These are phyloP conservation scores for Odontesthes bonariensis DNA, from an alignment of 2,113 vertebrate species.

Conservation along the genomic window DNA sequence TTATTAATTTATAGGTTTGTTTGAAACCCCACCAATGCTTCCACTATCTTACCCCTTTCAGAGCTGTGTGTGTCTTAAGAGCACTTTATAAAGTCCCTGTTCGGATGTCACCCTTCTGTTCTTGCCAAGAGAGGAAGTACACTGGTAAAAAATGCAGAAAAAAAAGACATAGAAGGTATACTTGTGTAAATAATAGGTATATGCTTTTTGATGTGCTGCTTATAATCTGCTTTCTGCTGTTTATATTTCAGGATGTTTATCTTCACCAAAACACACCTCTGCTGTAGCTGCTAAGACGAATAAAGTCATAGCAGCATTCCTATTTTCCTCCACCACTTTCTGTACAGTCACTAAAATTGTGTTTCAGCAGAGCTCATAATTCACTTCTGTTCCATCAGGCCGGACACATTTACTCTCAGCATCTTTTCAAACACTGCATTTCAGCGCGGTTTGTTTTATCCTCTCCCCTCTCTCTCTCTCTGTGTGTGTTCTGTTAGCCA, in stretches of 20 bases:
- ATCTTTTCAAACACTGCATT: slow-evolving; percentile 32
- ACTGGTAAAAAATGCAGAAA: slow-evolving; percentile 43
- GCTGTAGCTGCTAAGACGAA: slow-evolving; percentile 33
- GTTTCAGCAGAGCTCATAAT: slow-evolving; percentile 36
- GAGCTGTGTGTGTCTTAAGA: slow-evolving; percentile 65
- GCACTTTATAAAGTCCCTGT: slow-evolving; percentile 64
- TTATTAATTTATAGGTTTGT: slow-evolving; percentile 82
- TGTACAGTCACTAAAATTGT: slow-evolving; percentile 15
- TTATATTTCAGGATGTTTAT: slow-evolving; percentile 32
- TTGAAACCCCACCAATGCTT: slow-evolving; percentile 75
- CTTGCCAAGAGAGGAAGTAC: slow-evolving; percentile 50
- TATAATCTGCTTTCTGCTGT: slow-evolving; percentile 42
- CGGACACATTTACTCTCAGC: slow-evolving; percentile 14
- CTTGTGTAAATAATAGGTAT: slow-evolving; percentile 32
- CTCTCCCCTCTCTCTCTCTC: slow-evolving; percentile 7
- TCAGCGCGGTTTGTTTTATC: neutral
- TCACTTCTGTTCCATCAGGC: slow-evolving; percentile 11
- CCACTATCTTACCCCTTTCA: slow-evolving; percentile 75
- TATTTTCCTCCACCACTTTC: slow-evolving; percentile 30
- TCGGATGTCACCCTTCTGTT: slow-evolving; percentile 60
- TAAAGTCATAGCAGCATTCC: slow-evolving; percentile 11
- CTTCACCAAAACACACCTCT: slow-evolving; percentile 31
- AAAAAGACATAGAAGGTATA: slow-evolving; percentile 22
- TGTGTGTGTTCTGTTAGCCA: slow-evolving; percentile 22
- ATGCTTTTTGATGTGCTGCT: slow-evolving; percentile 51